A percentile compares a stretch with the other conserved stretches of the same genome.
Evolutionary conservation across 1,140 invertebrate genomes (phyloP).

Genomic region (Pseudobourletiella spinata): DNA sequence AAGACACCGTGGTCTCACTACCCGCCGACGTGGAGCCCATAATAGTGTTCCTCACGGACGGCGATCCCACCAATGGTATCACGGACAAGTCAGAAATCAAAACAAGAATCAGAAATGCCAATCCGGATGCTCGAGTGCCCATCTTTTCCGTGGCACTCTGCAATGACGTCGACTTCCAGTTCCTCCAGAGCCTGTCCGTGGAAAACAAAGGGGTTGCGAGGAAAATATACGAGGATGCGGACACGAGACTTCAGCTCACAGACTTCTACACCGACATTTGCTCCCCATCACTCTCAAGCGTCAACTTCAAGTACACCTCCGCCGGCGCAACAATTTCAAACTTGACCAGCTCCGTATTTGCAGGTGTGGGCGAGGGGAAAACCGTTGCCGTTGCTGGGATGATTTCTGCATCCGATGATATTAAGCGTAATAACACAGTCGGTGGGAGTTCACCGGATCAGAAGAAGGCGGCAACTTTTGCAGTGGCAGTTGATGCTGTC

Average conservation of each 20-base stretch:
- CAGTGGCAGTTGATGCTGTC: not conserved
- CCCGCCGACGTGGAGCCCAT: slow-evolving; percentile 46
- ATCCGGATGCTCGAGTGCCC: slow-evolving; percentile 15
- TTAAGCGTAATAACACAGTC: too few species aligned
- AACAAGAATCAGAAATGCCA: not conserved
- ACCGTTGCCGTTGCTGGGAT: slow-evolving; percentile 51
- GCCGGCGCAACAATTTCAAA: slow-evolving; percentile 37
- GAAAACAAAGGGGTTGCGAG: slow-evolving; percentile 57
- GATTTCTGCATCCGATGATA: slow-evolving; percentile 35
- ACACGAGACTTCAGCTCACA: slow-evolving; percentile 57
- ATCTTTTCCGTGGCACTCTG: slow-evolving; percentile 63
- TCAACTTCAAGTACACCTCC: slow-evolving; percentile 55
- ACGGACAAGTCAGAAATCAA: slow-evolving; percentile 45
- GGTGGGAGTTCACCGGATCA: not conserved
- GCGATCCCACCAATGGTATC: slow-evolving; percentile 55
- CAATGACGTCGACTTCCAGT: slow-evolving; percentile 53
- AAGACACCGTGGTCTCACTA: too few species aligned
- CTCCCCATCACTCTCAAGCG: slow-evolving; percentile 55
- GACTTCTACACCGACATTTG: slow-evolving; percentile 62
- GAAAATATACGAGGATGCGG: slow-evolving; percentile 61
- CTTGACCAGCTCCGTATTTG: slow-evolving; percentile 45
- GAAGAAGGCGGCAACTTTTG: not conserved
- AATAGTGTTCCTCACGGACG: slow-evolving; percentile 65
- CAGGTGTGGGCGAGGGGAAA: slow-evolving; percentile 48
- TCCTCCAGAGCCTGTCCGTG: slow-evolving; percentile 54